A percentile compares a stretch with the other conserved stretches of the same genome.
Evolutionary conservation across 2,797 vertebrate species (phyloP).

Genomic region (Leptodactylus fallax): DNA sequence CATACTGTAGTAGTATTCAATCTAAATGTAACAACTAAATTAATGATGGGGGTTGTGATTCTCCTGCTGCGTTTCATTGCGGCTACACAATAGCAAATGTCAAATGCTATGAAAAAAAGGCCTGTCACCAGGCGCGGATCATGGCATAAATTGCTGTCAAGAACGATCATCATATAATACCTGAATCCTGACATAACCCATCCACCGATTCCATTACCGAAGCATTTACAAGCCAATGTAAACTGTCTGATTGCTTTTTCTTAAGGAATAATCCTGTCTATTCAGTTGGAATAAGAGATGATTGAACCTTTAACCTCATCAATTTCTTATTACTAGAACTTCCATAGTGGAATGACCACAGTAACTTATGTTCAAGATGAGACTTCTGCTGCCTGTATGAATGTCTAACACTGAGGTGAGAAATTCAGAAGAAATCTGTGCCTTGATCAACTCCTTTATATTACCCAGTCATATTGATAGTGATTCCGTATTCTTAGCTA

Average conservation of each 20-base stretch:
- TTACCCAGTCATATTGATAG: not conserved
- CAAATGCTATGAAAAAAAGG: conserved; percentile 23
- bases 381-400: conserved; percentile 14
- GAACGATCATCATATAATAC: conserved; percentile 70
- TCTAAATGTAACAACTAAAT: not conserved
- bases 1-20: not conserved
- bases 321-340: conserved; percentile 56
- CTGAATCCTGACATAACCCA: conserved; percentile 71
- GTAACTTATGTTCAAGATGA: conserved; percentile 40
- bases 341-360: conserved; percentile 47
- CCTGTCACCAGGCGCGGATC: conserved; percentile 62
- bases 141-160: conserved; percentile 73
- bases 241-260: conserved; percentile 61
- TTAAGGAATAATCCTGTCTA: conserved; percentile 61
- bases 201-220: conserved; percentile 67
- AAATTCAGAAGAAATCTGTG: not conserved
- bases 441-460: not conserved
- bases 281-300: conserved; percentile 61
- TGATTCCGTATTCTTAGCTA: not conserved
- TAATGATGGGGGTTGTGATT: not conserved
- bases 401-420: conserved; percentile 33
- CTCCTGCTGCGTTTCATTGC: not conserved
- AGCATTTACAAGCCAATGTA: conserved; percentile 64
- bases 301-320: conserved; percentile 61
- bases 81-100: conserved; percentile 17